A percentile compares a stretch with the other conserved stretches of the same genome.
These are phyloP conservation scores for Autographa pulchrina DNA, from an alignment of 2,888 invertebrate genomes.

Conservation along the genomic window DNA sequence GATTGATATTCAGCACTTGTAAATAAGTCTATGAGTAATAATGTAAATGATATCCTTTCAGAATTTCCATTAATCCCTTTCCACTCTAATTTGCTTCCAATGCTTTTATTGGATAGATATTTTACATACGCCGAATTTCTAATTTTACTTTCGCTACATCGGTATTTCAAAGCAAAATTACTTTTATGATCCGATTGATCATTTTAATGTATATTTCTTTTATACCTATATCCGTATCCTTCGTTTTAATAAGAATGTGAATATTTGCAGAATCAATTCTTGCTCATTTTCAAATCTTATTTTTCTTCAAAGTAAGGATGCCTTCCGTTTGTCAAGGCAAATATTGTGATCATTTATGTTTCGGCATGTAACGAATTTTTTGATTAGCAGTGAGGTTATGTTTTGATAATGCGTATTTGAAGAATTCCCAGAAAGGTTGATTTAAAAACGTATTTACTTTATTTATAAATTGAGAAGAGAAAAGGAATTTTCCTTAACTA, in stretches of 20 bases:
- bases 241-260: constrained; percentile 27
- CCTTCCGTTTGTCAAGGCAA: not conserved
- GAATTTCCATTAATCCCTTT: not conserved
- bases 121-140: constrained; percentile 14
- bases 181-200: constrained; percentile 26
- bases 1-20: not conserved
- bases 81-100: constrained; percentile 17
- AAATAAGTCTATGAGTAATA: not conserved
- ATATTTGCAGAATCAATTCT: constrained; percentile 28
- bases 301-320: constrained; percentile 17
- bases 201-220: constrained; percentile 35
- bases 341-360: constrained; percentile 17
- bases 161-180: constrained; percentile 29
- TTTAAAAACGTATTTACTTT: not conserved
- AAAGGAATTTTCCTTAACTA: no score
- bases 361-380: constrained; percentile 3
- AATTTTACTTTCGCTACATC: constrained; percentile 18
- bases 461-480: no score
- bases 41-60: not conserved
- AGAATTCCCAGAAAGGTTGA: not conserved
- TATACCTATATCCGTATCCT: constrained; percentile 21
- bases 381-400: not conserved
- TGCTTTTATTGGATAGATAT: constrained; percentile 16
- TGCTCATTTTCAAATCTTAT: constrained; percentile 17
- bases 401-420: not conserved